Conservation (phyloP, 2,113 vertebrate genomes). For the Hippocampus zosterae region DNA sequence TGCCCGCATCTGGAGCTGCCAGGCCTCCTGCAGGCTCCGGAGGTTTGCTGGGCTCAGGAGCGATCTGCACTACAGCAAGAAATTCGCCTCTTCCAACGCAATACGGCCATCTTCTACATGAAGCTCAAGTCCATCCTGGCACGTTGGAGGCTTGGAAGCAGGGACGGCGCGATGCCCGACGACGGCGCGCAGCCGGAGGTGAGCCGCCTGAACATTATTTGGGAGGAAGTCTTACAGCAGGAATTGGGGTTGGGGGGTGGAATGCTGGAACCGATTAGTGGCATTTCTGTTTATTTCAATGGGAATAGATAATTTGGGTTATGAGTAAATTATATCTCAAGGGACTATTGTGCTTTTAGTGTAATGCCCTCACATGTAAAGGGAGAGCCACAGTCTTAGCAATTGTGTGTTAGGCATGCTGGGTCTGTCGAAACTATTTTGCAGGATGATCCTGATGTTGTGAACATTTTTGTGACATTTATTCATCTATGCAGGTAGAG, state of each 20-base stretch:
- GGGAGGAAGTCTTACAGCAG: neutral
- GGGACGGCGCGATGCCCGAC: conserved; percentile 59
- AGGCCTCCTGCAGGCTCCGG: conserved; percentile 82
- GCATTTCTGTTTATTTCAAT: too few relatives aligned
- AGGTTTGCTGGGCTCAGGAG: conserved; percentile 85
- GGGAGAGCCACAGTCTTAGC: too few relatives aligned
- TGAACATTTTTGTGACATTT: neutral
- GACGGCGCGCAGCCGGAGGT: conserved; percentile 46
- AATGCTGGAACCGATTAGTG: too few relatives aligned
- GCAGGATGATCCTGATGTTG: neutral
- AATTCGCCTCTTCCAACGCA: conserved; percentile 84
- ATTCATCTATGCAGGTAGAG: conserved; percentile 72
- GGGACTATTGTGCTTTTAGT: too few relatives aligned
- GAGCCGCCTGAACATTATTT: neutral
- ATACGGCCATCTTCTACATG: conserved; percentile 87
- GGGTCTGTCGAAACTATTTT: too few relatives aligned
- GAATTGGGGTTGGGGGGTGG: neutral
- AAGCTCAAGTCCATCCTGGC: conserved; percentile 90
- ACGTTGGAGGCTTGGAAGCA: conserved; percentile 83
- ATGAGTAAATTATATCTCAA: too few relatives aligned
- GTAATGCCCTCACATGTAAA: too few relatives aligned
- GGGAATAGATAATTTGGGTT: too few relatives aligned
- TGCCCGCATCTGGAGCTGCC: conserved; percentile 85
- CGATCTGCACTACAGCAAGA: conserved; percentile 82
- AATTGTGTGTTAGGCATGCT: too few relatives aligned